Evolutionary conservation across 2,797 vertebrate species (phyloP).

Genomic region (Hipposideros larvatus): DNA sequence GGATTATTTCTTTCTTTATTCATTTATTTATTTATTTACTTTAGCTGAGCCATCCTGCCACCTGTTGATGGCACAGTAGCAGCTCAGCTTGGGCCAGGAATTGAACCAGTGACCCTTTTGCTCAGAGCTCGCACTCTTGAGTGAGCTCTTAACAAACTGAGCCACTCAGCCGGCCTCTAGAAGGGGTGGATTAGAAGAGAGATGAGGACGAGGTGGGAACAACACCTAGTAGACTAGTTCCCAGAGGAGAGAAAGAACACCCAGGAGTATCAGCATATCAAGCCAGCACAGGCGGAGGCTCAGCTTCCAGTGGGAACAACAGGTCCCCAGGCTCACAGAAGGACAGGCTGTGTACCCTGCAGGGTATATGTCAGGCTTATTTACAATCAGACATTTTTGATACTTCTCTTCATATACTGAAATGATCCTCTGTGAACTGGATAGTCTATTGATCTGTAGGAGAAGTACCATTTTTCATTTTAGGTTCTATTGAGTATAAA

Average conservation of each 20-base stretch:
- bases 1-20: no score
- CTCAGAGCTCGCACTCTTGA: no score
- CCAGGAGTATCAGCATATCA: neutral
- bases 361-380: neutral
- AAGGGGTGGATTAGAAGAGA: neutral
- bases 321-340: neutral
- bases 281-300: no score
- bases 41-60: no score
- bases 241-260: neutral
- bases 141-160: no score
- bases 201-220: neutral
- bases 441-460: neutral
- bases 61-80: no score
- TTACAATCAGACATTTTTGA: neutral
- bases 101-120: no score
- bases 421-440: neutral
- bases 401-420: neutral
- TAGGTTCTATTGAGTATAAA: neutral
- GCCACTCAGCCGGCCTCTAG: no score
- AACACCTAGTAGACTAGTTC: neutral
- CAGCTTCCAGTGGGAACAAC: no score
- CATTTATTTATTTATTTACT: no score
- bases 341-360: neutral
- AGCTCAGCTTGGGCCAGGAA: no score
- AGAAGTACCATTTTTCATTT: neutral